These are phyloP conservation scores for Wasmannia auropunctata DNA, from an alignment of 1,140 invertebrate genomes.

Conservation along the genomic window DNA sequence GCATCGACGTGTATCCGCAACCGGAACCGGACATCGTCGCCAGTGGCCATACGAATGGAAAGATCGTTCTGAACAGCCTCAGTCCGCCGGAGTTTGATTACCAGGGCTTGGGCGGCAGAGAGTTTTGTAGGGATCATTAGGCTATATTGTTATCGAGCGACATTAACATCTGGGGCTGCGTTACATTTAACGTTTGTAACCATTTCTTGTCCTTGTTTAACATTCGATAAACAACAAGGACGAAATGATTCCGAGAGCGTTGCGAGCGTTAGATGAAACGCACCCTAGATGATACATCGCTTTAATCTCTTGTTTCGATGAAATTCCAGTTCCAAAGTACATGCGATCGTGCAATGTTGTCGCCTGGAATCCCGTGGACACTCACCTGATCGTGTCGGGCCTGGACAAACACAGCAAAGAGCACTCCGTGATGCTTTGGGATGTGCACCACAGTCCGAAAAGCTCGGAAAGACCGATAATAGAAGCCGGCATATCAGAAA, in stretches of 20 bases:
- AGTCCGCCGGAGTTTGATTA: slow-evolving; percentile 90
- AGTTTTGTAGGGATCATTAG: slow-evolving; percentile 88
- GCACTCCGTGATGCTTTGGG: slow-evolving; percentile 93
- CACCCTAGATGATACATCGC: too few species aligned
- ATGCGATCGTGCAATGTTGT: slow-evolving; percentile 94
- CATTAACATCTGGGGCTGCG: background rate
- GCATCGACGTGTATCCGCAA: slow-evolving; percentile 92
- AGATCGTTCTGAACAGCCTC: slow-evolving; percentile 92
- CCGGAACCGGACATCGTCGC: slow-evolving; percentile 91
- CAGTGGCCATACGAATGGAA: slow-evolving; percentile 94
- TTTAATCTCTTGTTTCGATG: slow-evolving; percentile 21
- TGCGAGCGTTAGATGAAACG: too few species aligned
- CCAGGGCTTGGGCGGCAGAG: slow-evolving; percentile 89
- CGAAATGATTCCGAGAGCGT: too few species aligned
- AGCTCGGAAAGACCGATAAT: slow-evolving; percentile 85
- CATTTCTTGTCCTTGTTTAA: too few species aligned
- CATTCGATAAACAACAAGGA: too few species aligned
- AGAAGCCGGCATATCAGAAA: slow-evolving; percentile 92
- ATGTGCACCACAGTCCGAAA: slow-evolving; percentile 87
- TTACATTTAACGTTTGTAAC: background rate
- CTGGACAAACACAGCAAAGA: slow-evolving; percentile 95
- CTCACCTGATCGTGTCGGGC: slow-evolving; percentile 93
- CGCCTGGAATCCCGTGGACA: slow-evolving; percentile 95
- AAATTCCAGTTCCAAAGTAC: slow-evolving; percentile 90
- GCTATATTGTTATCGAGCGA: background rate